Conservation (phyloP, 2,888 invertebrate species). For the Pilophorus perplexus region DNA sequence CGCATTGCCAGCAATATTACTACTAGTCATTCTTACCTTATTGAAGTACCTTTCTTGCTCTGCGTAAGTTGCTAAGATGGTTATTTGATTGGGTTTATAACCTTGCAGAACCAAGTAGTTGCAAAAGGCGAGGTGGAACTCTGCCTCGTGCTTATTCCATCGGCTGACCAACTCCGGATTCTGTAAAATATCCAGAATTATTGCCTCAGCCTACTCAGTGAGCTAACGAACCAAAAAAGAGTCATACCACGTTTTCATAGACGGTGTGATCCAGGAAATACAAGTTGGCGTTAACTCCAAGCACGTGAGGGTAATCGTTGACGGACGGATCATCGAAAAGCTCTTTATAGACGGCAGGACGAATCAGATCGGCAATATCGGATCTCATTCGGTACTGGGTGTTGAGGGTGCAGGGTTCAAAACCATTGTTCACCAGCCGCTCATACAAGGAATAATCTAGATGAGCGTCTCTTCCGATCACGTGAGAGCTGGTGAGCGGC, state of each 20-base stretch:
- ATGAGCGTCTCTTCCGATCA: conserved; percentile 54
- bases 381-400: conserved; percentile 58
- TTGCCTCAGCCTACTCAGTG: no score
- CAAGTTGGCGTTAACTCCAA: conserved; percentile 62
- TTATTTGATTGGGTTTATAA: conserved; percentile 14
- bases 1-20: no score
- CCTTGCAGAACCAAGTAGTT: conserved; percentile 29
- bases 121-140: conserved; percentile 15
- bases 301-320: conserved; percentile 57
- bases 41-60: conserved; percentile 29
- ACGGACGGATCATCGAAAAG: conserved; percentile 64
- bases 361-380: conserved; percentile 54
- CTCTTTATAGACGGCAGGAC: conserved; percentile 66
- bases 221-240: no score
- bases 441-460: conserved; percentile 59
- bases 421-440: conserved; percentile 55
- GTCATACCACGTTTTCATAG: conserved; percentile 2
- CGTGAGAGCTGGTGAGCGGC: conserved; percentile 55
- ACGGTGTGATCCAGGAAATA: conserved; percentile 66
- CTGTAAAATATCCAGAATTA: conserved; percentile 49
- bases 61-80: conserved; percentile 15
- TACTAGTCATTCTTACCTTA: conserved; percentile 19
- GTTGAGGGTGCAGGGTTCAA: conserved; percentile 53
- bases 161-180: background rate
- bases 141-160: conserved; percentile 15